A percentile compares a stretch with the other conserved stretches of the same genome.
Evolutionary conservation across 2,888 invertebrate genomes (phyloP).

Genomic region (Noctua comes): DNA sequence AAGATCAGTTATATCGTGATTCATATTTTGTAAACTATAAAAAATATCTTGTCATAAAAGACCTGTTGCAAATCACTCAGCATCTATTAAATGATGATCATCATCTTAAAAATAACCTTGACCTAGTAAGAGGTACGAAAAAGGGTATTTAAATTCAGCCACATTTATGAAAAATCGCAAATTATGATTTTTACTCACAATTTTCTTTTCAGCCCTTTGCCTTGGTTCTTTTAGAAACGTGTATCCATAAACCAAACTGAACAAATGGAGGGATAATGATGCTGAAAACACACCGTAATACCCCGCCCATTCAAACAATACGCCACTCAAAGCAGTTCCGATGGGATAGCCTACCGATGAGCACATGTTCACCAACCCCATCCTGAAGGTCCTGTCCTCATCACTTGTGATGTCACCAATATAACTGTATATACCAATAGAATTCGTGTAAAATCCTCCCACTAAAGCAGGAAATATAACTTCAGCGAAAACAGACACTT

Average conservation of each 20-base stretch:
- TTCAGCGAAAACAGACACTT: slow-evolving; percentile 94
- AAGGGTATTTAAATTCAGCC: background rate
- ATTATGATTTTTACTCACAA: slow-evolving; percentile 69
- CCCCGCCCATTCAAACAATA: slow-evolving; percentile 92
- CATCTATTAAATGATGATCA: background rate
- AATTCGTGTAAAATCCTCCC: slow-evolving; percentile 96
- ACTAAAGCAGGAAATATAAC: slow-evolving; percentile 95
- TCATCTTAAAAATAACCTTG: background rate
- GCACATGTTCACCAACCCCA: slow-evolving; percentile 96
- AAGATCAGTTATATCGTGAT: background rate
- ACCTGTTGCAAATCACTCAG: background rate
- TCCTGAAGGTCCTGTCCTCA: slow-evolving; percentile 94
- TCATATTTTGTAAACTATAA: background rate
- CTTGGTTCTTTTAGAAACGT: slow-evolving; percentile 92
- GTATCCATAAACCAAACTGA: slow-evolving; percentile 93
- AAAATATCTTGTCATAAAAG: too few relatives aligned
- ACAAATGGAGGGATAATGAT: slow-evolving; percentile 92
- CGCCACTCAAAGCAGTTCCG: slow-evolving; percentile 96
- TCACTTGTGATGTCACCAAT: slow-evolving; percentile 95
- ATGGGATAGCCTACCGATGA: slow-evolving; percentile 96
- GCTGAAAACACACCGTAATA: slow-evolving; percentile 96
- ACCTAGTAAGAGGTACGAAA: background rate
- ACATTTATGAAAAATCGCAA: background rate
- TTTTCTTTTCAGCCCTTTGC: slow-evolving; percentile 67
- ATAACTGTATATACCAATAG: slow-evolving; percentile 96